Evolutionary conservation across 2,113 vertebrate genomes (phyloP).

Genomic region (Pyrgilauda ruficollis): DNA sequence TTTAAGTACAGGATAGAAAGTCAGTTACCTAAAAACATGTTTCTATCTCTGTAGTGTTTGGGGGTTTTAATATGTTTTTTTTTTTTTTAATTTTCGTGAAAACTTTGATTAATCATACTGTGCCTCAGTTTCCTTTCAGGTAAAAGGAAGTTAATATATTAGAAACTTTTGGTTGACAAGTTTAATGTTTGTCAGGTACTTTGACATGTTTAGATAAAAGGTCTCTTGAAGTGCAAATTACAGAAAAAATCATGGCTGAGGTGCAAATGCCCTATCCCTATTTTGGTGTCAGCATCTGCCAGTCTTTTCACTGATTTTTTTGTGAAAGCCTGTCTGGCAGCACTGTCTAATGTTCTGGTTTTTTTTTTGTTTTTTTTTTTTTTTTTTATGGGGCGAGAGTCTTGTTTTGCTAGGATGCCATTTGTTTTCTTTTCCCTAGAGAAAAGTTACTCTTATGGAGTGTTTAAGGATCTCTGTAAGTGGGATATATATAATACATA

Average conservation of each 20-base stretch:
- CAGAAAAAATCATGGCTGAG: not conserved
- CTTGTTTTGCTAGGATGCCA: not conserved
- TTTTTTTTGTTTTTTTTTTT: not conserved
- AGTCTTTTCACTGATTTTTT: not conserved
- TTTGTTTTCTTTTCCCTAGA: not conserved
- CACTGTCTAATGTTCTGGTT: not conserved
- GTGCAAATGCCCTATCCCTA: not conserved
- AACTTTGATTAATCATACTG: not conserved
- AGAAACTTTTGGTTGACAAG: not conserved
- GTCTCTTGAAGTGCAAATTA: not conserved
- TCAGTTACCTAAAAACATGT: not conserved
- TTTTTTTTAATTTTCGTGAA: not conserved
- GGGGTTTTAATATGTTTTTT: accelerated
- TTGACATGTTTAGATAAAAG: not conserved
- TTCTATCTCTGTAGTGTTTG: not conserved
- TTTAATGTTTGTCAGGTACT: not conserved
- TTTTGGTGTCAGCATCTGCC: not conserved
- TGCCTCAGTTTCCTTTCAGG: slow-evolving; percentile 26
- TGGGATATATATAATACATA: not conserved
- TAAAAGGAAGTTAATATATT: not conserved
- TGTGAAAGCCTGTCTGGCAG: not conserved
- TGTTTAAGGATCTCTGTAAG: not conserved
- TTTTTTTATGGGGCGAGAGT: not conserved
- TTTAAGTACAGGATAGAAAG: not conserved
- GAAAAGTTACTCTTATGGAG: not conserved